Evolutionary conservation across 2,888 invertebrate species (phyloP), one percentile per base, ranked within the genome.

Genomic region (Aricia artaxerxes): DNA sequence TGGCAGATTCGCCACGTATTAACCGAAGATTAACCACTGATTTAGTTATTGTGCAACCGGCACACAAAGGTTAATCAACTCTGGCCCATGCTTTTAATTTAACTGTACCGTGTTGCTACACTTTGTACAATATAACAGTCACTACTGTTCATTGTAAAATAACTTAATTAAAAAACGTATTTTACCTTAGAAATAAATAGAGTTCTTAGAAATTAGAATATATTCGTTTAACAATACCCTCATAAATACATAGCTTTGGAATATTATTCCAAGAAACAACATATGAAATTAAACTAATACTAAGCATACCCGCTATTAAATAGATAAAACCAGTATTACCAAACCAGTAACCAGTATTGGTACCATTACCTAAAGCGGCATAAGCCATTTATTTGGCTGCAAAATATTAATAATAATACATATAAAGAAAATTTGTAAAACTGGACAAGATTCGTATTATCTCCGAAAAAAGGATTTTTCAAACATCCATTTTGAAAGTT

Each of bases 141-240:
- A 35, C 69, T 69, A 38, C 35, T 69, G 13, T 35, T 24, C 35
- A 69, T 69, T 35, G 69, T 38, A 38, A 35, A 16, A 69, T 38
- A 69, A 35, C 69, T 13, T 35, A 16, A 35, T 69, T 11, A 53
- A 31, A 9, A 69, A 13, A 69, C 69, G 35, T 13, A 69, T 35
- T 35, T 35, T 11, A 35, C 13, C 64, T 69, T 35, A 31, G 31
- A 69, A 35, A 69, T 31, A 69, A 69, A 69, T 38, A 38, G 64
- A 31, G 35, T 13, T 13, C 69, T 35, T 69, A 69, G 1, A 69
- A 69, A 35, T 35, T 69, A 69, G 1, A 69, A 69, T 69, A 69
- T 38, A 69, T 69, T 69, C 69, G 69, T 69, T 64, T 64, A 35
- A 69, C 13, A 69, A 69, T 38, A 69, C 69, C 35, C 35, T 69